Evolutionary conservation across 37 sponge, comb jelly and placozoan species (phyloP).

Genomic region (Trichoplax adhaerens): DNA sequence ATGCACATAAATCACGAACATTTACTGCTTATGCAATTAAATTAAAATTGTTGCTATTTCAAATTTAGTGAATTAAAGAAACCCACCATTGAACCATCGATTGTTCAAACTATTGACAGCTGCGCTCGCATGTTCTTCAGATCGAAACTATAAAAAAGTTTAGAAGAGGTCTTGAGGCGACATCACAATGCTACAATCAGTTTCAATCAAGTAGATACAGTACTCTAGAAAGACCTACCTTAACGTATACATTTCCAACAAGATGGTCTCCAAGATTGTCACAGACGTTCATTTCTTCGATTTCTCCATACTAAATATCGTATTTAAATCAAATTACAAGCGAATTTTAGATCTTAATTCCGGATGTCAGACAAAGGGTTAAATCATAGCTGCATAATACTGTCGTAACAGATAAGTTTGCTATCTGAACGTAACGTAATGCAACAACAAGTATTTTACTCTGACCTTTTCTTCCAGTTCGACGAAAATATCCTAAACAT

Average conservation of each 20-base stretch:
- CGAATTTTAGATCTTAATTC: too few relatives aligned
- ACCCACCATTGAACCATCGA: slow-evolving; percentile 84
- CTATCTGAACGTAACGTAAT: neutral
- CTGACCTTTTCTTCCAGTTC: slow-evolving; percentile 66
- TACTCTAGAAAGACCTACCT: slow-evolving; percentile 10
- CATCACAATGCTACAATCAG: neutral
- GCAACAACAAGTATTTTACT: neutral
- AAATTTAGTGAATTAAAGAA: neutral
- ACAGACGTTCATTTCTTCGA: slow-evolving; percentile 99
- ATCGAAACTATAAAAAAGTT: slow-evolving; percentile 30
- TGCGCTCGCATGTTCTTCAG: slow-evolving; percentile 84
- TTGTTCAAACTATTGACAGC: slow-evolving; percentile 83
- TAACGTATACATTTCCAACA: slow-evolving; percentile 93
- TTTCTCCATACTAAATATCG: slow-evolving; percentile 46
- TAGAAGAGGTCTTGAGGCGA: neutral
- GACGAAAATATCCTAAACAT: slow-evolving; percentile 62
- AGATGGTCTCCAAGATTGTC: slow-evolving; percentile 97
- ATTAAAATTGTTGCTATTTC: neutral
- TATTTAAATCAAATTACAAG: neutral
- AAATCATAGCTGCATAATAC: neutral
- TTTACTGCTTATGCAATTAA: neutral
- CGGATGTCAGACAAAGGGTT: too few relatives aligned
- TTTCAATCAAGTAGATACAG: neutral
- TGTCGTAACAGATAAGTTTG: too few relatives aligned
- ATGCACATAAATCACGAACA: neutral